These are phyloP conservation scores for Gambelia wislizenii DNA, from an alignment of 2,797 vertebrate genomes.

Conservation along the genomic window DNA sequence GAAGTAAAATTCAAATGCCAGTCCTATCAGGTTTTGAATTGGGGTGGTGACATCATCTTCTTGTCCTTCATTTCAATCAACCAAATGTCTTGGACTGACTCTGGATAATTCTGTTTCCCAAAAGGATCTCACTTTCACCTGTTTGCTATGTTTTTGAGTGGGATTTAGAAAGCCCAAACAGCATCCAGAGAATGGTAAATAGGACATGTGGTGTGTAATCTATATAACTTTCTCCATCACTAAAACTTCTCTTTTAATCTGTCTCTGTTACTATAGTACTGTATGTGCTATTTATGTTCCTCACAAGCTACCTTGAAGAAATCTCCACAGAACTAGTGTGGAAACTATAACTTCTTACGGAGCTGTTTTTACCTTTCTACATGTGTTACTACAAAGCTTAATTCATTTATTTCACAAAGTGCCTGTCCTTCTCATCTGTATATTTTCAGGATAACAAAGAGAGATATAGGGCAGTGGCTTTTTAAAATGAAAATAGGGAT, in stretches of 20 bases:
- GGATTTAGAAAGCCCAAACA: too few species aligned
- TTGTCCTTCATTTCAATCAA: background rate
- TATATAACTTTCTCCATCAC: too few species aligned
- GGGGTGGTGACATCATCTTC: background rate
- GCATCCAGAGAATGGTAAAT: too few species aligned
- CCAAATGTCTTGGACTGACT: background rate
- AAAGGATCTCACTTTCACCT: background rate
- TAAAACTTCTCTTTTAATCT: too few species aligned
- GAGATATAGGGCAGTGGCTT: background rate
- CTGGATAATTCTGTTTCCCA: background rate
- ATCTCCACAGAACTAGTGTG: background rate
- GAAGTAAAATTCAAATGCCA: background rate
- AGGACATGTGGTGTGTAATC: too few species aligned
- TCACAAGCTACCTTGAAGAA: too few species aligned
- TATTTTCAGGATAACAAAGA: background rate
- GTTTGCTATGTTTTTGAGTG: too few species aligned
- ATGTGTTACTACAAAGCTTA: background rate
- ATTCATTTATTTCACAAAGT: background rate
- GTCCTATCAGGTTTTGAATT: background rate
- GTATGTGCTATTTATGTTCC: too few species aligned
- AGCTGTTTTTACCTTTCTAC: background rate
- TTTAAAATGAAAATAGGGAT: background rate
- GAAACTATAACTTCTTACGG: background rate
- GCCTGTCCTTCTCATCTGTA: too few species aligned
- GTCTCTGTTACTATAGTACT: too few species aligned